These are phyloP conservation scores for Standfussiana lucernea DNA, from an alignment of 2,888 invertebrate species.

Conservation along the genomic window DNA sequence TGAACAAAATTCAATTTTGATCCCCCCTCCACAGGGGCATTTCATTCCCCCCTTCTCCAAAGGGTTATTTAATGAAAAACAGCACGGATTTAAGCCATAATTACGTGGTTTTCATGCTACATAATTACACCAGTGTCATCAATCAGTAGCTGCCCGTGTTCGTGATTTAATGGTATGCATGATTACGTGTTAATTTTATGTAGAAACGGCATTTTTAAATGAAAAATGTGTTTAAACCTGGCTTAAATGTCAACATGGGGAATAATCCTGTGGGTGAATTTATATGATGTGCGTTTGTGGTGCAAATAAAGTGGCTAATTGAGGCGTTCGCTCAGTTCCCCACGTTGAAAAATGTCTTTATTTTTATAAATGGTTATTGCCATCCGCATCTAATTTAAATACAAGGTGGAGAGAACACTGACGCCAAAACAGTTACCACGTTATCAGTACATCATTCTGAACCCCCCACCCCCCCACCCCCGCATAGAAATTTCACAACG, in stretches of 20 bases:
- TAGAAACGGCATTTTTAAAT: conserved; percentile 28
- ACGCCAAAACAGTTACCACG: no score
- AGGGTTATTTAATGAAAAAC: conserved; percentile 63
- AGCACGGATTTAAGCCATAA: conserved; percentile 62
- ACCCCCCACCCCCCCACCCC: no score
- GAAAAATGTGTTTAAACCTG: conserved; percentile 25
- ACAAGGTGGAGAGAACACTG: no score
- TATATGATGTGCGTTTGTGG: neutral
- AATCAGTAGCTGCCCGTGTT: conserved; percentile 60
- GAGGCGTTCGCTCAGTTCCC: neutral
- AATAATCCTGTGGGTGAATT: conserved; percentile 10
- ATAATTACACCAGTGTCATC: conserved; percentile 63
- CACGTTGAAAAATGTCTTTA: neutral
- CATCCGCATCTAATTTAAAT: neutral
- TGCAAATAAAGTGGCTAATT: conserved; percentile 20
- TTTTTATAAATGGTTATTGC: neutral
- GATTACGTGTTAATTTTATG: conserved; percentile 32
- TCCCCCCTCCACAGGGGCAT: neutral
- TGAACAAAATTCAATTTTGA: conserved; percentile 51
- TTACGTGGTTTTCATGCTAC: conserved; percentile 46
- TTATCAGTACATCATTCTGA: no score
- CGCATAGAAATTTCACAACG: no score
- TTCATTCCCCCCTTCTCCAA: neutral
- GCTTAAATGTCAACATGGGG: conserved; percentile 33
- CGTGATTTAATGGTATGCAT: conserved; percentile 60